These are phyloP conservation scores for Hippotragus niger DNA, from an alignment of 2,113 vertebrate genomes.

Conservation along the genomic window DNA sequence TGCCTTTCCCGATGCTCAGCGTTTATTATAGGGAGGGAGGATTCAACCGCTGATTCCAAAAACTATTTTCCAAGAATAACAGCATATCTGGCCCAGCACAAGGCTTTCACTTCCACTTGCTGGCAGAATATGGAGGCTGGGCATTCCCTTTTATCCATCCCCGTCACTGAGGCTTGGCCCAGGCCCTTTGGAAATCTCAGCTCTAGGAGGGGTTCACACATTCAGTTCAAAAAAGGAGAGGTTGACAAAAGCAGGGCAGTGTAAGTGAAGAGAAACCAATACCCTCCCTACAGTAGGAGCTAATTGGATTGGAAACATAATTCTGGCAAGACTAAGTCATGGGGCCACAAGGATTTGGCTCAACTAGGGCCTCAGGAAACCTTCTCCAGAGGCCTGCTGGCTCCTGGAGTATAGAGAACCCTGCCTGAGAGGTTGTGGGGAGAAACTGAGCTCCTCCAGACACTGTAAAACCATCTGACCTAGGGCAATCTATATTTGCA, in stretches of 20 bases:
- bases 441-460: not conserved
- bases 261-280: slow-evolving; percentile 25
- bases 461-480: not conserved
- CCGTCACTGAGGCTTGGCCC: not conserved
- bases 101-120: slow-evolving; percentile 30
- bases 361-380: not conserved
- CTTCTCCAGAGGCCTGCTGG: not conserved
- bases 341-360: not conserved
- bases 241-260: not conserved
- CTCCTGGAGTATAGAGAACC: not conserved
- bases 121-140: not conserved
- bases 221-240: not conserved
- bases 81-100: not conserved
- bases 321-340: not conserved
- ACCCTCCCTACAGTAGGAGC: not conserved
- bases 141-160: slow-evolving; percentile 11
- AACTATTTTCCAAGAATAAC: slow-evolving; percentile 54
- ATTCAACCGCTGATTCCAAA: slow-evolving; percentile 28
- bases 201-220: not conserved
- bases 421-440: not conserved
- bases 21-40: slow-evolving; percentile 25
- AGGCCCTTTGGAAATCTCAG: not conserved
- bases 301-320: not conserved
- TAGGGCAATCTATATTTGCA: not conserved
- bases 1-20: slow-evolving; percentile 24